phyloP scores from a whole-genome alignment of 2,888 invertebrate species.

The Phragmatobia fuliginosa region DNA sequence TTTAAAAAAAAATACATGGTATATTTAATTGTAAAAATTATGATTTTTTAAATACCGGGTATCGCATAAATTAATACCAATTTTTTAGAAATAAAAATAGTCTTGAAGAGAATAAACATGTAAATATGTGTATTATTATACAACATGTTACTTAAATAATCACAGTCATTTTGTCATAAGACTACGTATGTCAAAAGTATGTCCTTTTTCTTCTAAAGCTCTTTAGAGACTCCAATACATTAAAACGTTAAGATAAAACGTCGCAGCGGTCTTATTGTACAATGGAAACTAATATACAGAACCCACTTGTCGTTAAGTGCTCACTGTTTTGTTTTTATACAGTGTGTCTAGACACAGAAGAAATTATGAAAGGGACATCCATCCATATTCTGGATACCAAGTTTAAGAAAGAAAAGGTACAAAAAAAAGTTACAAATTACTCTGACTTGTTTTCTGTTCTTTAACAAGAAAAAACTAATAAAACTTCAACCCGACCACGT shows the following conservation, averaged over 20 bases:
- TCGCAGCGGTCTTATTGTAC: slow-evolving; percentile 61
- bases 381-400: neutral
- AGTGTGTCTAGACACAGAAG: slow-evolving; percentile 1
- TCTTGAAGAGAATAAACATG: too few relatives aligned
- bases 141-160: too few relatives aligned
- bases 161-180: neutral
- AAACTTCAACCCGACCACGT: too few relatives aligned
- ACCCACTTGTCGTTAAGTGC: slow-evolving; percentile 44
- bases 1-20: too few relatives aligned
- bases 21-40: too few relatives aligned
- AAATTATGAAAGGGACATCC: slow-evolving; percentile 18
- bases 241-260: slow-evolving; percentile 57
- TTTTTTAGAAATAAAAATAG: too few relatives aligned
- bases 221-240: slow-evolving; percentile 32
- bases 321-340: slow-evolving; percentile 37
- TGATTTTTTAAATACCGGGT: too few relatives aligned
- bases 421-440: too few relatives aligned
- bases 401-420: neutral
- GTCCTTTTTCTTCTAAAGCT: neutral
- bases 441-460: too few relatives aligned
- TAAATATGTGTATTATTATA: too few relatives aligned
- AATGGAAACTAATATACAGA: slow-evolving; percentile 25
- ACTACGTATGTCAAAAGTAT: neutral
- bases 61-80: too few relatives aligned
- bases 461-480: too few relatives aligned